A percentile compares a stretch with the other conserved stretches of the same genome.
These are phyloP conservation scores for Drosophila quasianomalipes DNA, from an alignment of 2,888 invertebrate genomes.

Conservation along the genomic window DNA sequence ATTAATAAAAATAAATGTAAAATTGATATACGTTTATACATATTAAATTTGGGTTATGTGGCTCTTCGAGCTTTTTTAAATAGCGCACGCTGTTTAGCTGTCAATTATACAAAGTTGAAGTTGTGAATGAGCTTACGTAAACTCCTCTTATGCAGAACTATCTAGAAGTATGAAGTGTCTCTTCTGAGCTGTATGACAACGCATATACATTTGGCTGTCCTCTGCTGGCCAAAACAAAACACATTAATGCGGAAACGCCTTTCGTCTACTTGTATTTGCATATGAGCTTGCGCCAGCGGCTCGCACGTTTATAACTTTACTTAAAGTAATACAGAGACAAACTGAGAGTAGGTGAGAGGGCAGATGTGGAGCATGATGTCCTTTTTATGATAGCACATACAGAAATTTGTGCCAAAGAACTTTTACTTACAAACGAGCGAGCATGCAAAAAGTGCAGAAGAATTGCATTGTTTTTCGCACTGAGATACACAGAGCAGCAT, in stretches of 20 bases:
- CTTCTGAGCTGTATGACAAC: conserved; percentile 51
- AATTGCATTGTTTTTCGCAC: conserved; percentile 73
- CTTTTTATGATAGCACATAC: conserved; percentile 75
- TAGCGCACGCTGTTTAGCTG: not conserved
- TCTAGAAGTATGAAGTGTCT: conserved; percentile 44
- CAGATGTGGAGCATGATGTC: conserved; percentile 60
- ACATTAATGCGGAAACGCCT: conserved; percentile 81
- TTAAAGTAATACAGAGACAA: conserved; percentile 45
- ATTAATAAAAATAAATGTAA: not conserved
- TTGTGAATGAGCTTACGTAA: not conserved
- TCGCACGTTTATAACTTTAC: conserved; percentile 68
- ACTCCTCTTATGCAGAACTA: conserved; percentile 41
- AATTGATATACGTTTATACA: not conserved
- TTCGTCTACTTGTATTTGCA: conserved; percentile 69
- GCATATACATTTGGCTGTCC: conserved; percentile 71
- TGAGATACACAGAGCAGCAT: conserved; percentile 15
- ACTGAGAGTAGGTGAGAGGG: conserved; percentile 1
- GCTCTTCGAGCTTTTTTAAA: not conserved
- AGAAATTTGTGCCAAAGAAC: conserved; percentile 76
- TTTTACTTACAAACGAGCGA: conserved; percentile 81
- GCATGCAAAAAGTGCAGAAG: conserved; percentile 78
- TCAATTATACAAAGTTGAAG: not conserved
- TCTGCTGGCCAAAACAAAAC: conserved; percentile 69
- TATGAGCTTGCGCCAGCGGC: conserved; percentile 56
- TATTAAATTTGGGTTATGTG: not conserved